Percentiles rank a stretch among this genome's conserved stretches.
Conservation (phyloP, 1,140 invertebrate species). For the Popillia japonica region DNA sequence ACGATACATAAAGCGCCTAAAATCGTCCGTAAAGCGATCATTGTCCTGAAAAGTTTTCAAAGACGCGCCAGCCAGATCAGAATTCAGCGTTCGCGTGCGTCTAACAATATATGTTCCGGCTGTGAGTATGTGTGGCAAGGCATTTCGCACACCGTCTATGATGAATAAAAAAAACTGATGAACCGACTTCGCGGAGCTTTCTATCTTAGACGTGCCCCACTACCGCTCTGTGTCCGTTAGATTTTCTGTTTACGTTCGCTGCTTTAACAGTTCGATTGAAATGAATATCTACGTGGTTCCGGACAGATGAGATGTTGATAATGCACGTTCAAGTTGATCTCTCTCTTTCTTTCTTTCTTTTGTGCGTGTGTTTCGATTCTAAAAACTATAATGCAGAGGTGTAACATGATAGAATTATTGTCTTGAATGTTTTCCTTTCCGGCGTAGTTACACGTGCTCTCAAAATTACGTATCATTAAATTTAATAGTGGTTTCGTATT, state of each 20-base stretch:
- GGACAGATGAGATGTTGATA: not conserved
- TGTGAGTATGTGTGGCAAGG: conserved; percentile 3
- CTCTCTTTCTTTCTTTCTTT: not conserved
- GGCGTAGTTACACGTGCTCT: too few relatives aligned
- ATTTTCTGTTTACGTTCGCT: not conserved
- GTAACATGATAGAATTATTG: too few relatives aligned
- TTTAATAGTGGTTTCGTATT: too few relatives aligned
- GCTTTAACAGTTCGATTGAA: not conserved
- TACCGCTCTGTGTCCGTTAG: not conserved
- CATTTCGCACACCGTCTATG: conserved; percentile 21
- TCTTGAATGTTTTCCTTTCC: too few relatives aligned
- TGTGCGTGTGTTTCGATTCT: too few relatives aligned
- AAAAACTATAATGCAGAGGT: too few relatives aligned
- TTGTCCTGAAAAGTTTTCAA: not conserved
- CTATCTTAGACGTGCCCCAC: conserved; percentile 16
- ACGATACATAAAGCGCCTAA: not conserved
- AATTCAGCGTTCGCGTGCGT: not conserved
- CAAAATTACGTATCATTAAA: too few relatives aligned
- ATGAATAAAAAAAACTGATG: conserved; percentile 28
- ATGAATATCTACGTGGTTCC: conserved; percentile 13
- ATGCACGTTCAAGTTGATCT: not conserved
- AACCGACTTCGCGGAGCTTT: conserved; percentile 2
- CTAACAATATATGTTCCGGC: conserved; percentile 7
- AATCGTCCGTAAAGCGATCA: not conserved
- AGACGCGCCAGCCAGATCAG: not conserved